Conservation (phyloP, 2,888 invertebrate species). For the Acrocera orbiculus region DNA sequence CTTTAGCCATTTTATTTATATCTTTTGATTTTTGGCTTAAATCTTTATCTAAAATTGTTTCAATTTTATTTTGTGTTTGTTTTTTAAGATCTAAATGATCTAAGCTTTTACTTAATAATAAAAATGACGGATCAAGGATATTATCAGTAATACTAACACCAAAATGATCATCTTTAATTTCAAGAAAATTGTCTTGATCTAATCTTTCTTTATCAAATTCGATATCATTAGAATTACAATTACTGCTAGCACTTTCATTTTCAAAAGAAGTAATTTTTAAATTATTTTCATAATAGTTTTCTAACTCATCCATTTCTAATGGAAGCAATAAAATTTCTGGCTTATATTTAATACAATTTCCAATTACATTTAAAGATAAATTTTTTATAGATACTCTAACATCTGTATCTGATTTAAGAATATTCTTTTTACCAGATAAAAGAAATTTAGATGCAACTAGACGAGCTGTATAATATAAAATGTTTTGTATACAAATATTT, state of each 20-base stretch:
- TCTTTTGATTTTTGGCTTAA: background rate
- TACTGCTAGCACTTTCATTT: conserved; percentile 13
- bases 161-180: conserved; percentile 47
- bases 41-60: background rate
- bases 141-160: conserved; percentile 33
- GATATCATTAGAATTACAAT: conserved; percentile 19
- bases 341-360: conserved; percentile 52
- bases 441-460: conserved; percentile 26
- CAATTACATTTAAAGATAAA: conserved; percentile 63
- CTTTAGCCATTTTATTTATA: background rate
- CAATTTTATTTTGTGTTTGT: conserved; percentile 1
- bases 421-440: conserved; percentile 31
- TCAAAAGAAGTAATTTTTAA: conserved; percentile 4
- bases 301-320: conserved; percentile 38
- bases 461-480: conserved; percentile 27
- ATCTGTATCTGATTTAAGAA: conserved; percentile 50
- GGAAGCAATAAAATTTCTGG: conserved; percentile 54
- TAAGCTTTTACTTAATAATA: conserved; percentile 22
- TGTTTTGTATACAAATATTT: conserved; percentile 24
- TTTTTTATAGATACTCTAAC: conserved; percentile 83
- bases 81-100: conserved; percentile 22
- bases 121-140: conserved; percentile 15
- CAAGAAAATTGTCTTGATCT: conserved; percentile 24
- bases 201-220: too few species aligned
- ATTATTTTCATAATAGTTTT: conserved; percentile 9